Evolutionary conservation across 2,797 vertebrate genomes (phyloP), one percentile per base, ranked within the genome.

Genomic region (Catharus ustulatus): DNA sequence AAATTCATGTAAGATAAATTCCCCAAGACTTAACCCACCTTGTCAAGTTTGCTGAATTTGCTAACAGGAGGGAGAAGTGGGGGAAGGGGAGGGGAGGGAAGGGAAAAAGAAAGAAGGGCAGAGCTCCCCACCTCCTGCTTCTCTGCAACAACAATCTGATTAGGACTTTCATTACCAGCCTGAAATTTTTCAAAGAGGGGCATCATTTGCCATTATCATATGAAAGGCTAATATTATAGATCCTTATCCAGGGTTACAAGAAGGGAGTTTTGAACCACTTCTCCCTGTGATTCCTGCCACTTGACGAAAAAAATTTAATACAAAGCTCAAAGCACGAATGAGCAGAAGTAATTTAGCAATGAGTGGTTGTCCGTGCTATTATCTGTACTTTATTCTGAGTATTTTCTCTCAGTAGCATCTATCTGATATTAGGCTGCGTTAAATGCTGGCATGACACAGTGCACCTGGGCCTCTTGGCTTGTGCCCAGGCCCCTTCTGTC

Each of bases 221-320:
- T 98, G 98, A 98, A 98, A 98, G 97, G 97, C 90, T 97, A 97
- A 98, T 98, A 97, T 97, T 98, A 97, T 96, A 98, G 98, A 98
- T 98, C 94, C 95, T 97, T 98, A 98, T 98, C 98, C 91, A 89
- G 96, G 96, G 95, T 98, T 98, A 95, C 92, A 94, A 96, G 96
- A 97, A 97, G 94, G 95, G 96, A 97, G 96, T 97, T 97, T 93
- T 89, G 77, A 96, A 94, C 98, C 98, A 98, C 98, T 98, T 99
- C 98, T 98, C 98, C 97, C 98, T 98, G 94, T 98, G 98, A 98
- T 98, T 98, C 97, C 98, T 98, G 98, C 98, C 98, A 98, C 98
- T 99, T 98, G 98, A 99, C 97, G 97, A 98, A 98, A 98, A 38
- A 98, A 98, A 98, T 98, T 98, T 99, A 99, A 98, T 99, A 98